Base-by-base conservation (phyloP, 2,888 invertebrate species). In the Phengaris alcon region DNA sequence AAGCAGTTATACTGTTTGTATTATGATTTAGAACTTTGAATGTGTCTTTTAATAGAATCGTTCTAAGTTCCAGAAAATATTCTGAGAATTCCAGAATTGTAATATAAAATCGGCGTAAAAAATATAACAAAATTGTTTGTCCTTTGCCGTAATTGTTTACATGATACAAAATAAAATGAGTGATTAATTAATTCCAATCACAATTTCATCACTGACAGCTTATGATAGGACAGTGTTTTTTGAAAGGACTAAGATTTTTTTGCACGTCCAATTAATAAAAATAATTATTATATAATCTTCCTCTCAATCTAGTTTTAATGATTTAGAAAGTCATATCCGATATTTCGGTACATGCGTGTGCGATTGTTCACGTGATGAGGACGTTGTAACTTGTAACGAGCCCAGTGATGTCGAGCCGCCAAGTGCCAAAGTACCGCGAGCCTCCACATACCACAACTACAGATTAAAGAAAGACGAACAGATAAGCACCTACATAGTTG, bases 261-360 rank as follows among this genome's bases (percentile, higher is more conserved):
- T 35, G 3, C 35, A 35, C 35, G 35, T 35, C 35, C 35, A 35
- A 35, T 35, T 35, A 35, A 35, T 35, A 35, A 35, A 35, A 35
- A 35, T 35, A n/a, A n/a, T n/a, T n/a, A 64, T 64, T 35, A 64
- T 22, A 64, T 35, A 10, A 59, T n/a, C 9, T 35, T 64, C 35
- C 64, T 64, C 64, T 64, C 13, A 1, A 64, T 64, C 64, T 35
- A 64, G 64, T 64, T 64, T 64, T 59, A 35, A 35, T 22, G 59
- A 35, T 22, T 59, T 64, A 64, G 64, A 64, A 64, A 64, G 64
- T 64, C 64, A 35, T 35, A 35, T 35, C 64, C 64, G 64, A 64
- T 57, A 15, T 59, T 22, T 59, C 9, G 59, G 22, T 13, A 64
- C 64, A 44, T 7, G 35, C 35, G 59, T 57, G 59, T 22, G 12